Conservation (phyloP, 2,113 vertebrate genomes). For the Solenodon paradoxus region DNA sequence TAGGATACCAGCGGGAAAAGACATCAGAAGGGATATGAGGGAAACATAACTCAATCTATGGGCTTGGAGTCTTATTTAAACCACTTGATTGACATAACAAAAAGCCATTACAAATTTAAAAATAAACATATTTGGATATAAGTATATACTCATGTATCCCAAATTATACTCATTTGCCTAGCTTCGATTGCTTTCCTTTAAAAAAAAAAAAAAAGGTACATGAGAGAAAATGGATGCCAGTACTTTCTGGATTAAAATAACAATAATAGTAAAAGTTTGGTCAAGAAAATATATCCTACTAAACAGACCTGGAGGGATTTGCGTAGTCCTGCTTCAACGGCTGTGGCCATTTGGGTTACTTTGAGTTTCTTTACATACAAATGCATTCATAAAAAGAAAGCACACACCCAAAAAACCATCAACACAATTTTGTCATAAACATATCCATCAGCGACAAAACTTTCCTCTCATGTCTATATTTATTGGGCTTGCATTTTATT, state of each 20-base stretch:
- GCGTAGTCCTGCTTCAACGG: not conserved
- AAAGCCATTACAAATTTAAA: not conserved
- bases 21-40: not conserved
- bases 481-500: not conserved
- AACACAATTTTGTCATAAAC: not conserved
- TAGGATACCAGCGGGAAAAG: not conserved
- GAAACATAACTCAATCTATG: not conserved
- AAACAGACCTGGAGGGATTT: not conserved
- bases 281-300: not conserved
- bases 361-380: not conserved
- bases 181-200: not conserved
- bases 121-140: not conserved
- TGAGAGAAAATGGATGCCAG: not conserved
- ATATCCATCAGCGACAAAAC: not conserved
- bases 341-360: rapidly evolving
- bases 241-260: not conserved
- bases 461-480: not conserved
- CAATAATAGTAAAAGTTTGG: not conserved
- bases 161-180: not conserved
- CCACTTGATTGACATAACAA: not conserved
- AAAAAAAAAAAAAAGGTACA: not conserved
- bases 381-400: not conserved
- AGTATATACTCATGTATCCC: not conserved
- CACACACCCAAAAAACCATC: not conserved
- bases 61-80: not conserved